These are phyloP conservation scores for Streptopelia turtur DNA, from an alignment of 2,797 vertebrate genomes.

Conservation along the genomic window DNA sequence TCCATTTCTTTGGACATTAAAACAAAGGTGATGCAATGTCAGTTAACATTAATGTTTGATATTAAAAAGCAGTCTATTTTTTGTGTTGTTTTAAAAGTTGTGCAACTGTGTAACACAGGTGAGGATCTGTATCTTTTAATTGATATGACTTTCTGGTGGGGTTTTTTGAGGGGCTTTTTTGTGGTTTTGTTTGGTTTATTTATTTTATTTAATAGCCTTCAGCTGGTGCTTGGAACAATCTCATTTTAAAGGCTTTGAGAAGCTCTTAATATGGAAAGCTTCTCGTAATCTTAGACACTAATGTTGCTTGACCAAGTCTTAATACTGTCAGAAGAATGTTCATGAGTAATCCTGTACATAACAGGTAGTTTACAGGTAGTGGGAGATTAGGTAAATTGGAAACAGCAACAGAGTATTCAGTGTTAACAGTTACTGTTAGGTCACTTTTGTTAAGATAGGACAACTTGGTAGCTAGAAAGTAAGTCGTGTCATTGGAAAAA, in stretches of 20 bases:
- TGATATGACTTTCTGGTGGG: not conserved
- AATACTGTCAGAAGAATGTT: not conserved
- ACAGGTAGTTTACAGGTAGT: not conserved
- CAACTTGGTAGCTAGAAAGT: not conserved
- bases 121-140: not conserved
- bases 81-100: not conserved
- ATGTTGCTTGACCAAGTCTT: conserved; percentile 22
- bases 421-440: not conserved
- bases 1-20: not conserved
- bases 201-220: not conserved
- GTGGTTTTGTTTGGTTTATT: not conserved
- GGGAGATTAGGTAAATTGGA: not conserved
- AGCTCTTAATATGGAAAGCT: conserved; percentile 21
- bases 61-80: not conserved
- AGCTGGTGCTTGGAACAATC: not conserved
- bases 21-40: not conserved
- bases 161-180: too few species aligned
- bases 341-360: not conserved
- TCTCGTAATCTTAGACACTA: conserved; percentile 16
- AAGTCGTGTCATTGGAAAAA: not conserved
- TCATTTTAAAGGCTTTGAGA: conserved; percentile 22
- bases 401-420: not conserved
- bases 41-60: not conserved
- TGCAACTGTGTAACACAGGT: not conserved
- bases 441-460: not conserved